Evolutionary conservation across 2,797 vertebrate genomes (phyloP), one percentile per base, ranked within the genome.

Genomic region (Rhinichthys osculus): DNA sequence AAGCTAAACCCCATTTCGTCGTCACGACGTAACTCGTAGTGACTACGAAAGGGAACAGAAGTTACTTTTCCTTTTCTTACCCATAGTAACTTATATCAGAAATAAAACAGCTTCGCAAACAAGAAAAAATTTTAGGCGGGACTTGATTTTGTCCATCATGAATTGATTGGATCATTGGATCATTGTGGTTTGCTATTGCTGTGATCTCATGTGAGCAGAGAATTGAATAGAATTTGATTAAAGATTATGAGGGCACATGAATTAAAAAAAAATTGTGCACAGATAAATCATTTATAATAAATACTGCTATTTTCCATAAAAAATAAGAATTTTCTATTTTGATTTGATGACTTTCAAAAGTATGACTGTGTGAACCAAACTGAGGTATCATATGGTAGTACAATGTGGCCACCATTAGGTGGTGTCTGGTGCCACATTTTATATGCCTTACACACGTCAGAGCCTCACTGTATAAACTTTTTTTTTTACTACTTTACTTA

Each of bases 341-440:
- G 1, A 66, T 66, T 66, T 33, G 6, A 6, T 66, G 62, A 33
- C 27, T 17, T 66, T 66, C 16, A 66, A 66, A 66, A 66, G 14
- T 16, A 33, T 33, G 30, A 17, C 13, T 11, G 8, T 19, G 23
- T 27, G 35, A 44, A 50, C 42, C 10, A 35, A 64, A 50, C 40
- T 7, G 5, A 47, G 27, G 7, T 33, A 7, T 17, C 70, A 27
- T 27, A 27, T 27, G 27, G 54, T 21, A 86, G 5, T 90, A 19
- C 16, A 19, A n/a, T 4, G 0, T 77, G 83, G 7, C 23, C 57
- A 14, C 90, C 94, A 92, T 92, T 87, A 89, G 92, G 64, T 88
- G 93, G 93, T 38, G 81, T 57, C 54, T 69, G 54, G 21, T 11
- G 30, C 72, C 30, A 85, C 35, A 66, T 30, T 86, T 81, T 38